Base-by-base conservation (phyloP, 2,113 vertebrate genomes). In the Bos javanicus region DNA sequence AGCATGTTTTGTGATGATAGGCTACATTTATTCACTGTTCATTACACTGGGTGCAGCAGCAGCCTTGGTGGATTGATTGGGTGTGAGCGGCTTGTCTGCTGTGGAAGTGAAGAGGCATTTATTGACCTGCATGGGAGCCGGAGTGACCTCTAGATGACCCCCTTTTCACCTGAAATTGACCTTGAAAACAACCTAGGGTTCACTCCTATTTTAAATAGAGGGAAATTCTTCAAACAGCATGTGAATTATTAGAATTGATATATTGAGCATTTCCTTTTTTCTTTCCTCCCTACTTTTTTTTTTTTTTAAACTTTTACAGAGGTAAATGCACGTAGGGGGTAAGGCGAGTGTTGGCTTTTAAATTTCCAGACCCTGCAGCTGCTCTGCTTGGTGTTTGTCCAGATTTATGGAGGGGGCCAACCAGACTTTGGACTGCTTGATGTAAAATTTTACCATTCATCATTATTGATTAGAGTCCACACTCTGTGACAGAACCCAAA, bases 1-100 rank as follows among this genome's bases (percentile, higher is more conserved):
- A 99, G 99, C 99, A 99, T 99, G 99, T 99, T 99, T 99, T 99
- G 99, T 99, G 99, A 99, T 99, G 99, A 99, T 99, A 99, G 99
- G 99, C 99, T 99, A 99, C 99, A 99, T 99, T 99, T 99, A 98
- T 99, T 99, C 99, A 99, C 99, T 99, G 99, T 99, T 99, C 99
- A 99, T 99, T 99, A 99, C 99, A 97, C 99, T 98, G 99, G 97
- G 93, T 98, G 99, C 98, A 98, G 98, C 98, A 98, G 99, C 98
- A 99, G 99, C 99, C 96, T 98, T 98, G 97, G 98, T 98, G 98
- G 99, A 99, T 99, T 99, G 99, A 99, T 99, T 99, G 99, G 98
- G 98, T 99, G 98, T 98, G 98, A 99, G 99, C 97, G 96, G 98
- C 98, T 98, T 99, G 99, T 99, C 99, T 99, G 98, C 99, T 97